phyloP scores from a whole-genome alignment of 2,797 vertebrate genomes.

The Bradypodion pumilum region DNA sequence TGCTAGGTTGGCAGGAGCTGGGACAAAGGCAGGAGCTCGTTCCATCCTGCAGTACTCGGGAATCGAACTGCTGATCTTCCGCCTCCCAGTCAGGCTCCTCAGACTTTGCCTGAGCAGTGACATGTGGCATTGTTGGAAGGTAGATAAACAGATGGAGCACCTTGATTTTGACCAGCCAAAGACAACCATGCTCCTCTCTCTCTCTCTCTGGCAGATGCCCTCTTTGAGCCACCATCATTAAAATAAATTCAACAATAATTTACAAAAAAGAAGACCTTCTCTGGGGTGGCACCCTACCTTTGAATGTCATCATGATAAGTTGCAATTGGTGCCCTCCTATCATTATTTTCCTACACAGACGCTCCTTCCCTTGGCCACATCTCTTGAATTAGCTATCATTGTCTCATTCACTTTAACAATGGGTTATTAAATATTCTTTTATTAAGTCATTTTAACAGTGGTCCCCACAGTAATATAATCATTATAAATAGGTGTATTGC shows the following conservation, averaged over 20 bases:
- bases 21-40: no score
- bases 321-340: background rate
- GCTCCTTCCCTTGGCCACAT: background rate
- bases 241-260: background rate
- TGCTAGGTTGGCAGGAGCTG: no score
- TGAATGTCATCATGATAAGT: background rate
- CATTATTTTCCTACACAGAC: background rate
- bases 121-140: background rate
- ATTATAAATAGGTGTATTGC: no score
- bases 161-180: background rate
- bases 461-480: no score
- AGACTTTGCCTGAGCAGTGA: background rate
- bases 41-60: no score
- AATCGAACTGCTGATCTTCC: no score
- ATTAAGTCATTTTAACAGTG: no score
- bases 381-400: background rate
- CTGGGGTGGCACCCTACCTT: background rate
- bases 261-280: background rate
- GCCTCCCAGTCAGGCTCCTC: no score
- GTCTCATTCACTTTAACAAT: background rate
- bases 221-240: background rate
- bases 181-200: background rate
- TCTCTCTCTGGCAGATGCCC: no score
- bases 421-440: no score
- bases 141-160: background rate